Evolutionary conservation across 2,888 invertebrate genomes (phyloP), one percentile per base, ranked within the genome.

Genomic region (Alviniconcha strummeri): DNA sequence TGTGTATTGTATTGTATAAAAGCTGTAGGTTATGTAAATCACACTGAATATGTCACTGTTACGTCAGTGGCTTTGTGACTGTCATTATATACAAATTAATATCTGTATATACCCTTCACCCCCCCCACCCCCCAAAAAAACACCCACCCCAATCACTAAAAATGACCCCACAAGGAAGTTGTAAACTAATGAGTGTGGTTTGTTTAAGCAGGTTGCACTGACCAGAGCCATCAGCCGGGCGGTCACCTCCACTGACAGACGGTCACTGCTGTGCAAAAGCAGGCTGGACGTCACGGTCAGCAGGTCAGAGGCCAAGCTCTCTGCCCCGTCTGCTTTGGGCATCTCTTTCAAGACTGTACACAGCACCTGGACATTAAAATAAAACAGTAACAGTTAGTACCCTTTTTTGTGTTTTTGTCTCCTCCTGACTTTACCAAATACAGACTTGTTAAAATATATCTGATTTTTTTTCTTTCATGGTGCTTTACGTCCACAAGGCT

Each of bases 181-280:
- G 36, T 36, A 36, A 36, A 36, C 36, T 1, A 36, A 36, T 36
- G 36, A 36, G 36, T 3, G 60, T 60, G 13, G 13, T 60, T 13
- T 11, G 60, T 60, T 11, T 13, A 60, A 69, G 5, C 17, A 55
- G 69, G n/a, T 76, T 17, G 11, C 9, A 86, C 88, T 87, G 85
- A 91, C 91, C 81, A 83, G 60, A 9, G 89, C 85, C 17, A 90
- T 82, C 19, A 91, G 83, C 84, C 87, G 89, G 6, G 87, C 85
- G 8, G 89, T 88, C 60, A 76, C 85, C 55, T 88, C 88, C 60
- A 90, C 86, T 8, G 87, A 85, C 67, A 91, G 84, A 15, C 80
- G 84, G 9, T 88, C 81, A 77, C 89, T 86, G 78, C 87, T 86
- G 11, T 86, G 84, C 60, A 86, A 64, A 17, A 91, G 83, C 5